These are phyloP conservation scores for Nesidiocoris tenuis DNA, from an alignment of 2,888 invertebrate species.

Conservation along the genomic window DNA sequence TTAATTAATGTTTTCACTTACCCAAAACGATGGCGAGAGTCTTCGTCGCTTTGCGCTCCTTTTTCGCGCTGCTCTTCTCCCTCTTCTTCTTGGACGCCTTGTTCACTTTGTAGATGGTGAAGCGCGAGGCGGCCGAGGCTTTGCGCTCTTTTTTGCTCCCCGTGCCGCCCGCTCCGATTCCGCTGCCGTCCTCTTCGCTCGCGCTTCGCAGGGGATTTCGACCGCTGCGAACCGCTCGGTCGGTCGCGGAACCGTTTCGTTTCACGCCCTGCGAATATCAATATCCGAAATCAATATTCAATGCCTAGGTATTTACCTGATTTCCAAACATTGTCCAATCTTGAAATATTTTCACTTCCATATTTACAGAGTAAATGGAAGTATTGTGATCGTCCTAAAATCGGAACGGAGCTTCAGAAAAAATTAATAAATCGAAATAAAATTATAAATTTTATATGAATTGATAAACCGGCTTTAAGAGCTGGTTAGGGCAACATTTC, in stretches of 20 bases:
- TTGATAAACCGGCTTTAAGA: too few relatives aligned
- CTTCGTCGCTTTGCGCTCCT: conserved; percentile 97
- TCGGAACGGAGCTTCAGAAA: too few relatives aligned
- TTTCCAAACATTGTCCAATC: too few relatives aligned
- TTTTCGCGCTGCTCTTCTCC: conserved; percentile 89
- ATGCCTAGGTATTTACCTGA: too few relatives aligned
- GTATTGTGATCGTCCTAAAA: too few relatives aligned
- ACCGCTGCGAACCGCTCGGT: conserved; percentile 48
- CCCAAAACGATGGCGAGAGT: conserved; percentile 97
- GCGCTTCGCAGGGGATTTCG: conserved; percentile 50
- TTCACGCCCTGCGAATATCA: conserved; percentile 52
- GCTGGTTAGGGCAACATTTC: too few relatives aligned
- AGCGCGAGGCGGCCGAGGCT: conserved; percentile 64
- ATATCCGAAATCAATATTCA: too few relatives aligned
- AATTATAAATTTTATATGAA: too few relatives aligned
- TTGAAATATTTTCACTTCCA: too few relatives aligned
- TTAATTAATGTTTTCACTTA: too few relatives aligned
- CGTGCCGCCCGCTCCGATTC: conserved; percentile 9
- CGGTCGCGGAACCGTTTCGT: conserved; percentile 53
- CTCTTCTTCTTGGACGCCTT: conserved; percentile 93
- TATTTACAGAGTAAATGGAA: too few relatives aligned
- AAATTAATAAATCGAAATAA: too few relatives aligned
- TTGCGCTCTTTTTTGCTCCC: conserved; percentile 71
- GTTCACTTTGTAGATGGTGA: conserved; percentile 86
- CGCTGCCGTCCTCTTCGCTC: conserved; percentile 51